A percentile compares a stretch with the other conserved stretches of the same genome.
Evolutionary conservation across 2,888 invertebrate genomes (phyloP).

Genomic region (Agonopterix subpropinquella): DNA sequence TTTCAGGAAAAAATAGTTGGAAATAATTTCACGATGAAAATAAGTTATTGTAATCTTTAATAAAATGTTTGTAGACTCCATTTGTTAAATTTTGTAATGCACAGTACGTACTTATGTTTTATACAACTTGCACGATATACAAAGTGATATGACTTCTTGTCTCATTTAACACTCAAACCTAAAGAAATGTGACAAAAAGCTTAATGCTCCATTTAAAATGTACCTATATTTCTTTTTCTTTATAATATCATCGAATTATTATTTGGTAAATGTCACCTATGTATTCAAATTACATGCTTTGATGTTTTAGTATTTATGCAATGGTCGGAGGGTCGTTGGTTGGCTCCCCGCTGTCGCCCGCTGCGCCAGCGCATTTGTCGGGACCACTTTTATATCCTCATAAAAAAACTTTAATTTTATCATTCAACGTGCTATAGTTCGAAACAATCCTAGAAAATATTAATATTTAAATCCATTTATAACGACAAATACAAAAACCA

Average conservation of each 20-base stretch:
- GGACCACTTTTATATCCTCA: conserved; percentile 48
- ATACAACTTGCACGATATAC: too few species aligned
- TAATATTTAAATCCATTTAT: conserved; percentile 32
- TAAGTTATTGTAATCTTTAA: too few species aligned
- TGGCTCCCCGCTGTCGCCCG: conserved; percentile 45
- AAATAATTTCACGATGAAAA: too few species aligned
- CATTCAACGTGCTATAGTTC: conserved; percentile 38
- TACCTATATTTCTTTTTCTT: too few species aligned
- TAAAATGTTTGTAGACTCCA: too few species aligned
- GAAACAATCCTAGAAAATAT: conserved; percentile 39
- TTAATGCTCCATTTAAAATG: too few species aligned
- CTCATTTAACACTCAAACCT: too few species aligned
- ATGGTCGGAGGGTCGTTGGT: conserved; percentile 35
- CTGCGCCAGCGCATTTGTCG: conserved; percentile 46
- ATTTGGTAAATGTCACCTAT: conserved; percentile 30
- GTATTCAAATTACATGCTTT: conserved; percentile 38
- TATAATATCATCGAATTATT: conserved; percentile 14
- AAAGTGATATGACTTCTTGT: too few species aligned
- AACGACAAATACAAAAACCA: conserved; percentile 16
- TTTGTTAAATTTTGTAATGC: too few species aligned
- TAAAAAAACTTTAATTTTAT: conserved; percentile 61
- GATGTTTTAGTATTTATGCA: conserved; percentile 58
- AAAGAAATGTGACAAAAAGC: too few species aligned
- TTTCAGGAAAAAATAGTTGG: too few species aligned
- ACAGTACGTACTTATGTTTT: too few species aligned